Conservation (phyloP, 2,113 vertebrate species). For the Ovis canadensis region DNA sequence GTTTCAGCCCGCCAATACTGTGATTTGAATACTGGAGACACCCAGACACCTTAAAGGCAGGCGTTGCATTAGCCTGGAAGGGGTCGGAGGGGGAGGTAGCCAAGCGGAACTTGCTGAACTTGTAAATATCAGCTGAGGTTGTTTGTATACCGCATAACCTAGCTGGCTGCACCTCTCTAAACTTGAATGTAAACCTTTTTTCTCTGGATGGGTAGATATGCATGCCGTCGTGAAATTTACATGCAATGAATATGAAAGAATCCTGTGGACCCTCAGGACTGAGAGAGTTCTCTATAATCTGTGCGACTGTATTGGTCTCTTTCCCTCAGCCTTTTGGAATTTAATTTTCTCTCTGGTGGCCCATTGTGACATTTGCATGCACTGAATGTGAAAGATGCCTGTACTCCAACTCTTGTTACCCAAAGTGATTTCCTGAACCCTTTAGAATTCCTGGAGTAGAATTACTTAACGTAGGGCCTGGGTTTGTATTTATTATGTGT, state of each 20-base stretch:
- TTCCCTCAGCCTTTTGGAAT: background rate
- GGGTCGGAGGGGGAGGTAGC: rapidly evolving
- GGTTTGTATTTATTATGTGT: background rate
- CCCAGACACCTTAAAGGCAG: background rate
- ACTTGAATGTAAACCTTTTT: background rate
- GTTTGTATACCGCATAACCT: background rate
- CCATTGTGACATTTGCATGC: background rate
- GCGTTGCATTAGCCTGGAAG: background rate
- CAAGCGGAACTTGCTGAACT: background rate
- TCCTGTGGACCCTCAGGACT: background rate
- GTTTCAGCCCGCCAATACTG: background rate
- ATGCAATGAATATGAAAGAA: background rate
- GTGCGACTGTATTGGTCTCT: background rate
- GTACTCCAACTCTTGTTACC: background rate
- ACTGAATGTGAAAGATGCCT: background rate
- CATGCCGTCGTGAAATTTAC: slow-evolving; percentile 14
- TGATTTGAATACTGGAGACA: background rate
- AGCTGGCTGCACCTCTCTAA: background rate
- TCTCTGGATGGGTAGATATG: background rate
- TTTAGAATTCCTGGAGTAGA: background rate
- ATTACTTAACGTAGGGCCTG: background rate
- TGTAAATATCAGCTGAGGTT: background rate
- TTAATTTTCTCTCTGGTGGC: background rate
- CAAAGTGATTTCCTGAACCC: background rate
- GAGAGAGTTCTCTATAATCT: background rate